Evolutionary conservation across 2,888 invertebrate species (phyloP), one percentile per base, ranked within the genome.

Genomic region (Drosophila leonis): DNA sequence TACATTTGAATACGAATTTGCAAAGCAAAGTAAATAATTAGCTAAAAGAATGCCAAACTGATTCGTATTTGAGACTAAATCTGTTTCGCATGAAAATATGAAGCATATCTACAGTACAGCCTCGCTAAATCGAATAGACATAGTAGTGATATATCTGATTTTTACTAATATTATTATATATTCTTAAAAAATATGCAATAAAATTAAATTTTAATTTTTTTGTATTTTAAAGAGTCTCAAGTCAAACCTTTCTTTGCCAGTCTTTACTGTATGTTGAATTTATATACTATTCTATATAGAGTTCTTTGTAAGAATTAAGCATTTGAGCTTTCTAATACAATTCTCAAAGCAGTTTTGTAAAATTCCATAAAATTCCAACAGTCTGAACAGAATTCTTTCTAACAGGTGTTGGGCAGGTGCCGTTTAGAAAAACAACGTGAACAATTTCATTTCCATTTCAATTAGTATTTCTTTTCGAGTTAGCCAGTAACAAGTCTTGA

Each of bases 401-500:
- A 20, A 59, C 44, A 62, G 35, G 61, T 78, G 44, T 60, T 24
- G 8, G 13, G n/a, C 57, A 27, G n/a, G 20, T 59, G 46, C 35
- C 35, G 27, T 52, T 35, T 35, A 42, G 13, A 42, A 42, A 48
- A 51, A 33, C 44, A 56, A 29, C 49, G 60, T 24, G 35, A 69
- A 27, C 55, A 64, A 59, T 46, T 69, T 65, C 20, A 62, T 80
- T 65, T 44, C 42, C 31, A 59, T 67, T 78, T 72, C 73, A 77
- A 81, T 77, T 75, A 62, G 48, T 35, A 24, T 37, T 52, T 52
- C 24, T 61, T 49, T 31, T 56, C 27, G 44, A 55, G 41, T 73
- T 37, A 57, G 61, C 51, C 52, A 57, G 41, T 75, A 75, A 70
- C 80, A 60, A 76, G 72, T 59, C 57, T 65, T 72, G 81, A 81